Percentiles rank a stretch among this genome's conserved stretches.
phyloP scores from a whole-genome alignment of 2,797 vertebrate species.

The Nannoperca obscura region DNA sequence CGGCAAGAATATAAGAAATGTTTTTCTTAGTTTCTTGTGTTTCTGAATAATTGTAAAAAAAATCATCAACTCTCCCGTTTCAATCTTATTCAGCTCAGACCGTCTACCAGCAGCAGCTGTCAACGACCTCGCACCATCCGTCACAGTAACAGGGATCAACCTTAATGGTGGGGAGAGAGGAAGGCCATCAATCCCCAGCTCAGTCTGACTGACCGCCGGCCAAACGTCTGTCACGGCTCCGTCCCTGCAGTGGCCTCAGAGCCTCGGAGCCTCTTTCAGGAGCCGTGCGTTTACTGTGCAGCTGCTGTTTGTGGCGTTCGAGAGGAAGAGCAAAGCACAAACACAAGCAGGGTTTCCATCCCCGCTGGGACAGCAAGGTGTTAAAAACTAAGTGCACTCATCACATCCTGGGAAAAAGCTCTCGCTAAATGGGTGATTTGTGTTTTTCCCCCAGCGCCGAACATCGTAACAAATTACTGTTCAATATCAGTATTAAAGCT shows the following conservation, averaged over 20 bases:
- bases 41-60: neutral
- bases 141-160: slow-evolving; percentile 43
- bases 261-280: slow-evolving; percentile 19
- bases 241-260: neutral
- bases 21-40: neutral
- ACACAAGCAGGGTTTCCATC: neutral
- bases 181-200: slow-evolving; percentile 39
- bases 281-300: neutral
- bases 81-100: neutral
- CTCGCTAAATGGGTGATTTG: neutral
- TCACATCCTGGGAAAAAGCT: slow-evolving; percentile 2
- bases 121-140: slow-evolving; percentile 8
- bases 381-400: slow-evolving; percentile 28
- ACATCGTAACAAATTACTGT: slow-evolving; percentile 18
- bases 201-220: neutral
- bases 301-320: slow-evolving; percentile 27
- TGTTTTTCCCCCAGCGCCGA: neutral
- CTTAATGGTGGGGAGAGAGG: slow-evolving; percentile 12
- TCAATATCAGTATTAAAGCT: slow-evolving; percentile 11
- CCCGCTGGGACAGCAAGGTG: neutral
- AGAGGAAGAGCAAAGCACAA: neutral
- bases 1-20: neutral
- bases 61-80: neutral
- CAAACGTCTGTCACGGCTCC: neutral
- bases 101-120: neutral